Evolutionary conservation across 2,113 vertebrate genomes (phyloP).

Genomic region (Protomyctophum bolini): DNA sequence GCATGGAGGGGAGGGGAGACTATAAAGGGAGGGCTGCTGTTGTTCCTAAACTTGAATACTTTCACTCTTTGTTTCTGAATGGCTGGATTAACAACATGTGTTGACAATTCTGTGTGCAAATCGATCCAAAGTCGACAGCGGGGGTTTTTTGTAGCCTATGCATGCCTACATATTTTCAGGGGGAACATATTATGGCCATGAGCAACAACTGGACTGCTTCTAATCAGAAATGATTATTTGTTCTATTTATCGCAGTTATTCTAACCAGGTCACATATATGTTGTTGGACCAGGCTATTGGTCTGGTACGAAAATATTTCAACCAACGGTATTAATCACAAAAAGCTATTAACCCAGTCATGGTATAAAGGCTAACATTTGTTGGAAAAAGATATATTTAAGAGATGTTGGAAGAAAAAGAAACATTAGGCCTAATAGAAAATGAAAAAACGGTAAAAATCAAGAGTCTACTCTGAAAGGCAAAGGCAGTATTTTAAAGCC

Average conservation of each 20-base stretch:
- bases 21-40: too few species aligned
- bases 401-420: too few species aligned
- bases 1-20: not conserved
- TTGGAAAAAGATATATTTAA: not conserved
- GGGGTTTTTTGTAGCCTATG: constrained; percentile 4
- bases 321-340: constrained; percentile 12
- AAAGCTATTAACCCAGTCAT: constrained; percentile 23
- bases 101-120: too few species aligned
- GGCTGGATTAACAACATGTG: too few species aligned
- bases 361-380: not conserved
- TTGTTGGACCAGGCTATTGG: constrained; percentile 54
- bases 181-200: not conserved
- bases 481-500: too few species aligned
- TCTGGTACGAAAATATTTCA: constrained; percentile 48
- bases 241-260: constrained; percentile 63
- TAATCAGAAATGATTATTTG: constrained; percentile 10
- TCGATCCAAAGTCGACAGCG: not conserved
- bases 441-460: too few species aligned
- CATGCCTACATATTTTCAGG: constrained; percentile 1
- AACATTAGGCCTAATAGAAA: too few species aligned
- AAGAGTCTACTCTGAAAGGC: too few species aligned
- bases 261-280: constrained; percentile 66
- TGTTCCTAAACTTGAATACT: too few species aligned
- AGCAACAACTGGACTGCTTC: constrained; percentile 43
- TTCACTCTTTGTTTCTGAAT: too few species aligned